Evolutionary conservation across 2,888 invertebrate species (phyloP).

Genomic region (Nephrocerus scutellatus): DNA sequence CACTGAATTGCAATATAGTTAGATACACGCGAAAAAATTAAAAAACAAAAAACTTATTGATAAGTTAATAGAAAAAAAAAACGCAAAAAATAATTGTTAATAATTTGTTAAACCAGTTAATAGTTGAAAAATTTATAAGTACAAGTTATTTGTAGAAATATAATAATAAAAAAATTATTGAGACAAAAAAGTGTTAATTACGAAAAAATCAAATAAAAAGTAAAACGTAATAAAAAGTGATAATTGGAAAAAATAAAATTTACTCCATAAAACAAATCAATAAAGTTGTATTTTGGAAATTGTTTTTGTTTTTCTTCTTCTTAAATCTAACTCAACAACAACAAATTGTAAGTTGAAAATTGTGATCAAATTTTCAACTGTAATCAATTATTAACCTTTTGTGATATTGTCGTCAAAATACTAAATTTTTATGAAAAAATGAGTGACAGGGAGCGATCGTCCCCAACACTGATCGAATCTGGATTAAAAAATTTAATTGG

Average conservation of each 20-base stretch:
- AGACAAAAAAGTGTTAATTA: not conserved
- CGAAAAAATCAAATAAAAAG: constrained; percentile 17
- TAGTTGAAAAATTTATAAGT: constrained; percentile 16
- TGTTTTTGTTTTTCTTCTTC: constrained; percentile 16
- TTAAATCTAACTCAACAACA: constrained; percentile 1
- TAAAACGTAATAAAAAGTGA: constrained; percentile 36
- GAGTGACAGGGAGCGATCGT: constrained; percentile 86
- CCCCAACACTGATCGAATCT: constrained; percentile 82
- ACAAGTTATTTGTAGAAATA: constrained; percentile 22
- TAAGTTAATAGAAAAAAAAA: constrained; percentile 4
- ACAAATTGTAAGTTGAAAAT: constrained; percentile 11
- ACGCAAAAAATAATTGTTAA: constrained; percentile 5
- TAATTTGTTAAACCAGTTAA: constrained; percentile 15
- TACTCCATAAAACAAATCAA: constrained; percentile 11
- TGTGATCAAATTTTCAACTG: constrained; percentile 14
- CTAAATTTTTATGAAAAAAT: constrained; percentile 52
- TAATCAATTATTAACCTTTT: constrained; percentile 22
- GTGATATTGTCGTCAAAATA: constrained; percentile 39
- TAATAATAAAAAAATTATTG: constrained; percentile 1
- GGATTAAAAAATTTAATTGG: constrained; percentile 73
- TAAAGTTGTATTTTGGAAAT: constrained; percentile 7
- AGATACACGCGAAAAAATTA: no score
- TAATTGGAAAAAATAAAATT: constrained; percentile 40
- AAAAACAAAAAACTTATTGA: no score
- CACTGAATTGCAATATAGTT: no score